phyloP scores from a whole-genome alignment of 2,113 vertebrate species.

The Chaetura pelagica region DNA sequence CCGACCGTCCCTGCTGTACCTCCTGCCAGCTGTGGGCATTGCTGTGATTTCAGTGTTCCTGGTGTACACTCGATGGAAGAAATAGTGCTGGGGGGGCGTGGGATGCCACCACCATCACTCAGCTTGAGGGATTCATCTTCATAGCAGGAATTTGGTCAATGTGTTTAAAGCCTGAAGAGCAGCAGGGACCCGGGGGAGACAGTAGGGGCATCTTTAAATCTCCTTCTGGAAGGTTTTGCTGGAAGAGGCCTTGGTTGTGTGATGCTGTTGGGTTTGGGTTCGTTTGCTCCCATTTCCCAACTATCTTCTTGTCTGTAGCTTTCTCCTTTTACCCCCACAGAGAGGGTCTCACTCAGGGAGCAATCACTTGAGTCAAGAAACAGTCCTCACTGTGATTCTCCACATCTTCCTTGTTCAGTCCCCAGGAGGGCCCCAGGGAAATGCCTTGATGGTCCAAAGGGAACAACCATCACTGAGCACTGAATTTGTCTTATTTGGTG shows the following conservation, averaged over 20 bases:
- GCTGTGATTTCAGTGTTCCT: neutral
- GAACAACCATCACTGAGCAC: accelerated
- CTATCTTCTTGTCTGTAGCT: neutral
- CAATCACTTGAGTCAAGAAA: neutral
- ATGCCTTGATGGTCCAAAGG: neutral
- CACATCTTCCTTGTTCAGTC: neutral
- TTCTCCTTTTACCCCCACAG: neutral
- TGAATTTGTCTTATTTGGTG: neutral
- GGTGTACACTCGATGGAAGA: neutral
- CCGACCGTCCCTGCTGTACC: neutral
- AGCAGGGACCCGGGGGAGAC: neutral
- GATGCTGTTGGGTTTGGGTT: slow-evolving; percentile 18
- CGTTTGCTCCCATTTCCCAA: neutral
- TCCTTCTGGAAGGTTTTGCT: neutral
- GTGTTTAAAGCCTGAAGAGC: neutral
- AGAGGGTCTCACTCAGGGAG: neutral
- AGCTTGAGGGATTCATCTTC: neutral
- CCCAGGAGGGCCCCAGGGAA: neutral
- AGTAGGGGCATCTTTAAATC: neutral
- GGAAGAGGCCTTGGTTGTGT: neutral
- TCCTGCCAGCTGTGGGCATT: neutral
- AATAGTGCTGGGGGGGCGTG: neutral
- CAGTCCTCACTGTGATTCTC: neutral
- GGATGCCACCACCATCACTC: accelerated
- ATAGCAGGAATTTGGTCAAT: neutral